These are phyloP conservation scores for Blomia tropicalis DNA, from an alignment of 2,888 invertebrate genomes.

Conservation along the genomic window DNA sequence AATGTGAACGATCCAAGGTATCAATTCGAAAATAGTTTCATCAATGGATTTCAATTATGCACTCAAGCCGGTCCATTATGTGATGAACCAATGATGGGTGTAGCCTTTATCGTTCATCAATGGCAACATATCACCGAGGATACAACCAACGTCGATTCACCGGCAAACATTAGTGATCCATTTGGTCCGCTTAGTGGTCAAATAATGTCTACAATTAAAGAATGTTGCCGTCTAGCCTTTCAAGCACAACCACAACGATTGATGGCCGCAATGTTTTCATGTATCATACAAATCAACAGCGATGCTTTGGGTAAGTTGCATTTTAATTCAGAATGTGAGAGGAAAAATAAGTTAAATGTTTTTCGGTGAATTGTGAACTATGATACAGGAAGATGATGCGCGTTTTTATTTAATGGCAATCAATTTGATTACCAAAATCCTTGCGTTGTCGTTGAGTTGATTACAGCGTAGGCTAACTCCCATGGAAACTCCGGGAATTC, in stretches of 20 bases:
- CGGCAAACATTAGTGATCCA: conserved; percentile 31
- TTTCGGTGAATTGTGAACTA: neutral
- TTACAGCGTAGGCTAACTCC: conserved; percentile 27
- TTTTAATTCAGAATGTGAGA: conserved; percentile 11
- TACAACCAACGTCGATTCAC: neutral
- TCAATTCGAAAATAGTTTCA: conserved; percentile 48
- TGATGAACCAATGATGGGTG: conserved; percentile 91
- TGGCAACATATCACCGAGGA: conserved; percentile 42
- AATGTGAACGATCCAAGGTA: conserved; percentile 1
- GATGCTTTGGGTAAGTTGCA: conserved; percentile 76
- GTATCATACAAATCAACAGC: conserved; percentile 63
- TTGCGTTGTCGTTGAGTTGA: conserved; percentile 25
- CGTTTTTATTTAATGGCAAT: neutral
- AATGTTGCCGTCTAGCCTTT: conserved; percentile 70
- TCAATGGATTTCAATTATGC: conserved; percentile 72
- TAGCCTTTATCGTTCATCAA: conserved; percentile 71
- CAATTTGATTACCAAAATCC: conserved; percentile 19
- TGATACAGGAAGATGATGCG: neutral
- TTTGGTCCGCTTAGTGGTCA: conserved; percentile 53
- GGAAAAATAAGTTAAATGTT: neutral
- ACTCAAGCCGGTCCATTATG: conserved; percentile 80
- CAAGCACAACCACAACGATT: conserved; percentile 73
- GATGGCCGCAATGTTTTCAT: conserved; percentile 84
- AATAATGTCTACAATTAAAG: conserved; percentile 75
- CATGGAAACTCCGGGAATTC: conserved; percentile 30